phyloP scores from a whole-genome alignment of 2,888 invertebrate genomes.

The Hermodice carunculata region DNA sequence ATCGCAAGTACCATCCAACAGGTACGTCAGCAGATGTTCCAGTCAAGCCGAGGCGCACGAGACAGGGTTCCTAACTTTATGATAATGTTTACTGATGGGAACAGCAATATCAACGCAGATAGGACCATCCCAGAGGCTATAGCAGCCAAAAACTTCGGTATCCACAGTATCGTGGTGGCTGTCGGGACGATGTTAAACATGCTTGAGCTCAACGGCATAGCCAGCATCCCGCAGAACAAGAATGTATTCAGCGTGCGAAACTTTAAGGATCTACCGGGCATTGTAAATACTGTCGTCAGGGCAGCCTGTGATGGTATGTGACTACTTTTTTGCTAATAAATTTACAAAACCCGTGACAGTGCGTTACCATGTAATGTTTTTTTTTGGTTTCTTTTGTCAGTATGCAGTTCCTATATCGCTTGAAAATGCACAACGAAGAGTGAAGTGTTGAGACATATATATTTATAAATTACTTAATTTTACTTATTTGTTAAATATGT shows the following conservation, averaged over 20 bases:
- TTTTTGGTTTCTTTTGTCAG: no score
- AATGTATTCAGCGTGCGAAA: conserved; percentile 11
- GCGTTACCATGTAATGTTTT: no score
- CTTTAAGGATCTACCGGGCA: conserved; percentile 19
- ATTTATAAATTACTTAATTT: no score
- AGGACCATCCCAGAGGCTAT: conserved; percentile 55
- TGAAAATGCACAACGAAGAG: no score
- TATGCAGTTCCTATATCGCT: no score
- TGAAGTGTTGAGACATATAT: no score
- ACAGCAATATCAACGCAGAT: conserved; percentile 51
- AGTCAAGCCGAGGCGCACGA: conserved; percentile 52
- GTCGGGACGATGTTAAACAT: conserved; percentile 20
- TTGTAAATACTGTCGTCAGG: conserved; percentile 48
- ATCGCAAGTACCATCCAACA: conserved; percentile 8
- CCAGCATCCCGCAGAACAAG: conserved; percentile 21
- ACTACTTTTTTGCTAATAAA: neutral
- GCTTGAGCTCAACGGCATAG: conserved; percentile 30
- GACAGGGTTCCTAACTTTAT: conserved; percentile 51
- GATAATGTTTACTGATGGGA: conserved; percentile 58
- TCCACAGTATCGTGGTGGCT: conserved; percentile 23
- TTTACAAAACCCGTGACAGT: neutral
- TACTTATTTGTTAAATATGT: no score
- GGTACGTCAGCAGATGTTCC: conserved; percentile 44
- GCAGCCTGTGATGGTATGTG: conserved; percentile 58
- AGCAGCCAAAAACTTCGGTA: conserved; percentile 14